Conservation (phyloP, 2,797 vertebrate genomes). For the Rhabdomys pumilio region DNA sequence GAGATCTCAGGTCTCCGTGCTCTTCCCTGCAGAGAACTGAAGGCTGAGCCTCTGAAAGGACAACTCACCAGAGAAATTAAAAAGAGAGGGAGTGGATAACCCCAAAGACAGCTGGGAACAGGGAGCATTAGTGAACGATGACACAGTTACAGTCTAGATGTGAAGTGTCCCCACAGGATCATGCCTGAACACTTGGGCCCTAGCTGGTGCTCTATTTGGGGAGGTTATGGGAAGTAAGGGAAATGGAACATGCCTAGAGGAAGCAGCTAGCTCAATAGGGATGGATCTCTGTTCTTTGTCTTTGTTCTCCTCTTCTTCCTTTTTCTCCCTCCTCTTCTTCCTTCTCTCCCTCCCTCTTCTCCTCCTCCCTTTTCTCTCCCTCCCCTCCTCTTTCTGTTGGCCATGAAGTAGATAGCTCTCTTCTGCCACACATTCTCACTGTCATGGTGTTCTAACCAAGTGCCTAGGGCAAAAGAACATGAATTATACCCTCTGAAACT, state of each 20-base stretch:
- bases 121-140: neutral
- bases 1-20: neutral
- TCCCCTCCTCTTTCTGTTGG: neutral
- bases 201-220: neutral
- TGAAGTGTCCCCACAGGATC: neutral
- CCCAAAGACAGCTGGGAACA: neutral
- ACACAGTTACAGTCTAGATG: neutral
- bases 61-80: neutral
- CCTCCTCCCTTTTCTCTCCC: no score
- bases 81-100: neutral
- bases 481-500: neutral
- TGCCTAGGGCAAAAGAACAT: neutral
- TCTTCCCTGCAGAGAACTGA: neutral
- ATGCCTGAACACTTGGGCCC: no score
- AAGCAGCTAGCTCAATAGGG: neutral
- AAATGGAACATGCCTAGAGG: neutral
- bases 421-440: neutral
- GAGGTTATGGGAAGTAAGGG: neutral
- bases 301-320: neutral
- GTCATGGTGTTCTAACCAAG: neutral
- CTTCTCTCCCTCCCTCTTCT: accelerated
- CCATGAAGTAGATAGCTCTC: neutral
- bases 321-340: no score
- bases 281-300: neutral
- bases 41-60: neutral